phyloP scores from a whole-genome alignment of 1,140 invertebrate genomes.

The Sesamia nonagrioides region DNA sequence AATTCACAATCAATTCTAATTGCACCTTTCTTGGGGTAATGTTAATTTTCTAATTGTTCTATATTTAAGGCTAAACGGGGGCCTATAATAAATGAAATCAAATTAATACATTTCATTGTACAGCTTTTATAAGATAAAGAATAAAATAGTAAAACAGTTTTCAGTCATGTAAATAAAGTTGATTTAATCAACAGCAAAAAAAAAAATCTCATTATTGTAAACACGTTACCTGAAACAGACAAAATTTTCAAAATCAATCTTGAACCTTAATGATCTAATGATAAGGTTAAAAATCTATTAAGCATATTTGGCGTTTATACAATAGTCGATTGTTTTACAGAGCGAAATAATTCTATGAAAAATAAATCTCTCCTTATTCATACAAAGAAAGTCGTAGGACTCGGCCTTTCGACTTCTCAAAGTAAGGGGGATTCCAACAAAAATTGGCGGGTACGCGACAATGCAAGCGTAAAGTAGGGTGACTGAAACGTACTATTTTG shows the following conservation, averaged over 20 bases:
- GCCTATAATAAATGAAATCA: neutral
- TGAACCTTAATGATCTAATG: too few species aligned
- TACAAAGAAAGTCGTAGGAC: too few species aligned
- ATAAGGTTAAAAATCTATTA: too few species aligned
- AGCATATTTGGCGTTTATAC: too few species aligned
- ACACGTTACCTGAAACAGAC: too few species aligned
- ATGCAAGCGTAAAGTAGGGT: conserved; percentile 51
- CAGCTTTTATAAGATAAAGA: neutral
- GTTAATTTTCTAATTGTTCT: neutral
- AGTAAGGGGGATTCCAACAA: conserved; percentile 35
- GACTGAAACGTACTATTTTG: conserved; percentile 49
- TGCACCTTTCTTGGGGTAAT: neutral
- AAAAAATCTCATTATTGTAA: too few species aligned
- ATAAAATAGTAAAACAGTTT: neutral
- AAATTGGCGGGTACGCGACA: conserved; percentile 49
- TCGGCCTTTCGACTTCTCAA: conserved; percentile 5
- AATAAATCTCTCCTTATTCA: too few species aligned
- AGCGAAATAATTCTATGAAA: too few species aligned
- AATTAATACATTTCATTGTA: neutral
- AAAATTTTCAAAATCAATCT: too few species aligned
- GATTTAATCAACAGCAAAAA: too few species aligned
- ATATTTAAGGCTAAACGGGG: neutral
- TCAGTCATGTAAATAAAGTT: neutral
- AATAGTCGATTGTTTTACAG: too few species aligned
- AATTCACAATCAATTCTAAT: neutral